These are phyloP conservation scores for Lophochroa leadbeateri DNA, from an alignment of 2,113 vertebrate genomes.

Conservation along the genomic window DNA sequence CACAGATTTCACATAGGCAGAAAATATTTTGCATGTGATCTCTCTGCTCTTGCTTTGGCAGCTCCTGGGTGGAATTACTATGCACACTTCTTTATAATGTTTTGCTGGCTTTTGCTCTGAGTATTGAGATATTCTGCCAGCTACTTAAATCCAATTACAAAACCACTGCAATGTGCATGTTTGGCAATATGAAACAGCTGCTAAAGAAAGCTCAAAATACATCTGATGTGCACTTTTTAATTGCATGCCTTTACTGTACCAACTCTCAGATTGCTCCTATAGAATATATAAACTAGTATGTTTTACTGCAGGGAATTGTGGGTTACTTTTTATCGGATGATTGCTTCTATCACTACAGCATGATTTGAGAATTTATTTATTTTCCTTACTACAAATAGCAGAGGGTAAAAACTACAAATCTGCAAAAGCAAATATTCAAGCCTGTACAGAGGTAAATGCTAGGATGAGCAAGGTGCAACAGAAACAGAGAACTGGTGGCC, in stretches of 20 bases:
- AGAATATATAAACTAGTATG: neutral
- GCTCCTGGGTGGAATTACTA: neutral
- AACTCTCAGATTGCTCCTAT: neutral
- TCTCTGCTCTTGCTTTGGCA: neutral
- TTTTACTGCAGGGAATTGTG: neutral
- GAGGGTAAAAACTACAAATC: neutral
- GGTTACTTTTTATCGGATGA: neutral
- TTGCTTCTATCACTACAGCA: constrained; percentile 3
- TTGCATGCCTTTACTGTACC: neutral
- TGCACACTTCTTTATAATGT: neutral
- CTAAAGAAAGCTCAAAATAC: constrained; percentile 19
- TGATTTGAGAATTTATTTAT: constrained; percentile 4
- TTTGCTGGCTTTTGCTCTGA: constrained; percentile 6
- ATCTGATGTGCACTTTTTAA: constrained; percentile 29
- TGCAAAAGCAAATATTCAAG: neutral
- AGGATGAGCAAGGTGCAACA: neutral
- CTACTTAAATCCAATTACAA: constrained; percentile 31
- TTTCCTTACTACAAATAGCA: constrained; percentile 2
- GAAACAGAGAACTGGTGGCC: neutral
- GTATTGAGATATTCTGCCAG: constrained; percentile 5
- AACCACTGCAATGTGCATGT: neutral
- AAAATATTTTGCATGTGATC: neutral
- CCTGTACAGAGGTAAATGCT: neutral
- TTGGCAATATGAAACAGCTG: constrained; percentile 48
- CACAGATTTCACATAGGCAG: neutral